phyloP scores from a whole-genome alignment of 2,888 invertebrate species.

The Halictus ligatus region DNA sequence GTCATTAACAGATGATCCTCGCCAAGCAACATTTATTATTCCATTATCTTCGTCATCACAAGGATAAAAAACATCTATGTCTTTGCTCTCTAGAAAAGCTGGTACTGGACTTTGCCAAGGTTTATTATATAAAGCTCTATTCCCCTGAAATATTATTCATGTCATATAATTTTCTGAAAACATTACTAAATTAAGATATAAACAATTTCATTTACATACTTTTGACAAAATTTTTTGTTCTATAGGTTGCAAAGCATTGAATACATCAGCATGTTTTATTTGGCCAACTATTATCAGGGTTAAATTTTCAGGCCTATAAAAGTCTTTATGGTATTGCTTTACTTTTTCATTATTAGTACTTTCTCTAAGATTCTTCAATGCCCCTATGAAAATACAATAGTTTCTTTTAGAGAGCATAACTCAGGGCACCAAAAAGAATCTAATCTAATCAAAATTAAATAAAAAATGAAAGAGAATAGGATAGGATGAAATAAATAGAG shows the following conservation, averaged over 20 bases:
- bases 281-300: conserved; percentile 93
- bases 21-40: conserved; percentile 91
- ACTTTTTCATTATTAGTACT: conserved; percentile 94
- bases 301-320: conserved; percentile 95
- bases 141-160: conserved; percentile 81
- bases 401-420: neutral
- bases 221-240: conserved; percentile 91
- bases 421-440: no score
- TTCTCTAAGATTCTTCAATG: conserved; percentile 92
- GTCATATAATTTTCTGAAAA: conserved; percentile 1
- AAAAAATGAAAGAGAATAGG: no score
- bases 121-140: conserved; percentile 87
- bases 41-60: conserved; percentile 94
- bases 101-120: conserved; percentile 92
- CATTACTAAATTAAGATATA: conserved; percentile 3
- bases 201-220: conserved; percentile 82
- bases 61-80: conserved; percentile 89
- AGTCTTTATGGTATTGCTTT: conserved; percentile 92
- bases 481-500: no score
- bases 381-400: conserved; percentile 75
- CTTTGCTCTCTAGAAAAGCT: conserved; percentile 86
- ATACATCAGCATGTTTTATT: conserved; percentile 90
- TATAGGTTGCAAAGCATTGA: conserved; percentile 89
- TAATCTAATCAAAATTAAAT: no score
- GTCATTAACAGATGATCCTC: conserved; percentile 89